Percentiles rank a stretch among this genome's conserved stretches.
phyloP scores from a whole-genome alignment of 2,113 vertebrate genomes.

The Gambusia holbrooki region DNA sequence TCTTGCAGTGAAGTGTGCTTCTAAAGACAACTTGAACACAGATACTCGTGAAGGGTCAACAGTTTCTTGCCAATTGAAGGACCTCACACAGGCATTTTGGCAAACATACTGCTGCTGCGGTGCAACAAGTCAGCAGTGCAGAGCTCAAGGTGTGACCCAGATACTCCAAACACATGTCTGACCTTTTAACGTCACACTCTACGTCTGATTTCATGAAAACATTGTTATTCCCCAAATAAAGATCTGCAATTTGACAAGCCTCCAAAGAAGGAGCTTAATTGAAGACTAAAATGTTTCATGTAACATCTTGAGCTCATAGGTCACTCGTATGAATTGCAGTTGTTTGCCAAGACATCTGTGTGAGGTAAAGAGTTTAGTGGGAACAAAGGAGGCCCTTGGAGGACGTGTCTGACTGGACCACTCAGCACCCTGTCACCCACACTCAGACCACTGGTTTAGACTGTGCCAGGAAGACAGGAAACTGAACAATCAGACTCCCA shows the following conservation, averaged over 20 bases:
- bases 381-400: constrained; percentile 6
- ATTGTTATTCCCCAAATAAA: constrained; percentile 1
- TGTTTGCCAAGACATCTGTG: not conserved
- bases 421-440: constrained; percentile 60
- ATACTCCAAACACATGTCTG: constrained; percentile 40
- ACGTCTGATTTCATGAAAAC: constrained; percentile 17
- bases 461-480: constrained; percentile 62
- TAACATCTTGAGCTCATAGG: not conserved
- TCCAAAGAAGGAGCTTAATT: constrained; percentile 12
- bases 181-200: constrained; percentile 36
- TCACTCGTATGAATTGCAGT: not conserved
- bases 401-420: constrained; percentile 48
- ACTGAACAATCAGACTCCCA: constrained; percentile 46
- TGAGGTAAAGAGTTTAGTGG: constrained; percentile 16
- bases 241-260: constrained; percentile 18
- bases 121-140: constrained; percentile 17
- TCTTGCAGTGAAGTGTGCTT: not conserved
- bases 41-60: not conserved
- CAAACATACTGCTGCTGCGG: constrained; percentile 24
- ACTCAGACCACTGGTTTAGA: constrained; percentile 47
- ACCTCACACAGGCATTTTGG: not conserved
- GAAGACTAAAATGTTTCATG: constrained; percentile 4
- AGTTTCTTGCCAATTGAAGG: constrained; percentile 9
- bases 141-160: constrained; percentile 41
- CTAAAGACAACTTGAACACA: not conserved